Percentiles rank a stretch among this genome's conserved stretches.
These are phyloP conservation scores for Eulemur coronatus DNA, from an alignment of 2,797 vertebrate species.

Conservation along the genomic window DNA sequence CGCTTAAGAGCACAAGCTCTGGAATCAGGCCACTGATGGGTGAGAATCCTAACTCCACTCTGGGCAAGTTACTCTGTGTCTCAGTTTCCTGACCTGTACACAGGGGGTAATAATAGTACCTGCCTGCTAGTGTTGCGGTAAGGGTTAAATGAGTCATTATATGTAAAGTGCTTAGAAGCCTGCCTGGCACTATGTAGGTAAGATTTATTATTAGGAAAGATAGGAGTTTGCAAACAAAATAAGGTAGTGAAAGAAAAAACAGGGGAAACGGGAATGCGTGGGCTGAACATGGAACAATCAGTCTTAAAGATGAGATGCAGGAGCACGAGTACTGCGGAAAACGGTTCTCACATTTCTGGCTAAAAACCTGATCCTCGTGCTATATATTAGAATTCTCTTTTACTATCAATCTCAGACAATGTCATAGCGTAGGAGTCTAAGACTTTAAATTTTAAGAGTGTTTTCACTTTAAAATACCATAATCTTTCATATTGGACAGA, in stretches of 20 bases:
- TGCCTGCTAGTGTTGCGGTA: neutral
- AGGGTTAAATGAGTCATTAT: neutral
- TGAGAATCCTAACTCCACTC: neutral
- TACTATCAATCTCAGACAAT: neutral
- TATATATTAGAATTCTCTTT: neutral
- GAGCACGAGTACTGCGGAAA: neutral
- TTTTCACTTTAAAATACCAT: neutral
- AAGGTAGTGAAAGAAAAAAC: neutral
- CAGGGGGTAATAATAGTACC: neutral
- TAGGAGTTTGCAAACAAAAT: neutral
- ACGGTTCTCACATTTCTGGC: neutral
- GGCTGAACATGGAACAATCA: fast-evolving
- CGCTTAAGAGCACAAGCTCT: neutral
- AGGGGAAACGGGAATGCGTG: neutral
- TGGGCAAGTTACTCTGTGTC: neutral
- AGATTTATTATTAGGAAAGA: neutral
- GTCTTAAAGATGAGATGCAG: neutral
- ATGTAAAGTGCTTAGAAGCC: neutral
- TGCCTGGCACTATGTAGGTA: too few species aligned
- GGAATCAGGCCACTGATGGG: neutral
- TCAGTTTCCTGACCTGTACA: neutral
- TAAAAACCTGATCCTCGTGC: neutral
- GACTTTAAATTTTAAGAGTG: neutral
- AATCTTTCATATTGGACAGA: neutral
- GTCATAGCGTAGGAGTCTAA: neutral